Evolutionary conservation across 2,113 vertebrate species (phyloP).

Genomic region (Crypturellus undulatus): DNA sequence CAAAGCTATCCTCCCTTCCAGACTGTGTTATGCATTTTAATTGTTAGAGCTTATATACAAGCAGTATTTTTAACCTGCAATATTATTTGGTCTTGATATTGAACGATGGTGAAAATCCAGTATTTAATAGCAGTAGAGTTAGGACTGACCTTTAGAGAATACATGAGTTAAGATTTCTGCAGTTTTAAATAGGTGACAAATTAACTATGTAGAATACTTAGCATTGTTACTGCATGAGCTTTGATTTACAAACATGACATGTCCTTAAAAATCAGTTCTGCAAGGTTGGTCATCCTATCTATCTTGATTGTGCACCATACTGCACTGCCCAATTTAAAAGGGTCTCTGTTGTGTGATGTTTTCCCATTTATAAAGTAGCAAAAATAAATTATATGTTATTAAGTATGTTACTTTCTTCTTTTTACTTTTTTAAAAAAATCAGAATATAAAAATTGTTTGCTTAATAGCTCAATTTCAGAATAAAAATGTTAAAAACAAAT

Average conservation of each 20-base stretch:
- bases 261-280: not conserved
- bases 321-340: not conserved
- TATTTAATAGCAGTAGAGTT: not conserved
- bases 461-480: slow-evolving; percentile 7
- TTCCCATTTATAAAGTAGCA: not conserved
- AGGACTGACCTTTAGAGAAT: not conserved
- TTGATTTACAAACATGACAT: not conserved
- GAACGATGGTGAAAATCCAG: not conserved
- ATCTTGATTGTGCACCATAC: not conserved
- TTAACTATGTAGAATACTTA: not conserved
- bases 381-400: not conserved
- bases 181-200: not conserved
- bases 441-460: not conserved
- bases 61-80: not conserved
- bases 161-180: not conserved
- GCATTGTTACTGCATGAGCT: not conserved
- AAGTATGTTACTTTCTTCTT: not conserved
- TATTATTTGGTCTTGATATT: not conserved
- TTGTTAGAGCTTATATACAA: not conserved
- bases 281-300: not conserved
- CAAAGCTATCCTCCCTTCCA: not conserved
- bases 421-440: not conserved
- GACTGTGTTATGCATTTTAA: not conserved
- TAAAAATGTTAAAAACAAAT: not conserved
- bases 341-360: not conserved